phyloP scores from a whole-genome alignment of 2,113 vertebrate genomes.

The Erpornis zantholeuca region DNA sequence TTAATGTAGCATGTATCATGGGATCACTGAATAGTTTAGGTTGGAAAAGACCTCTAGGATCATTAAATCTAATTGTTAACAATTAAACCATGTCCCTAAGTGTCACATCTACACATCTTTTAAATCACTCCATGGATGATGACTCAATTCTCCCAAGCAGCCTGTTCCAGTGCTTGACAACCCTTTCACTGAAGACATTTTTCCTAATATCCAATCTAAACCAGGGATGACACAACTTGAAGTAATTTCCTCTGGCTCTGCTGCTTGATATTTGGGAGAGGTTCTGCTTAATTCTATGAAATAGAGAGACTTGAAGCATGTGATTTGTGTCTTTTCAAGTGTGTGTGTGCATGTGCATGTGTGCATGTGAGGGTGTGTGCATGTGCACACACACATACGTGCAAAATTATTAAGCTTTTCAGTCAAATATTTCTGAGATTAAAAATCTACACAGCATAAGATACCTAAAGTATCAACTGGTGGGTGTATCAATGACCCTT shows the following conservation, averaged over 20 bases:
- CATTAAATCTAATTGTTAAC: background rate
- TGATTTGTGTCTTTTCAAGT: background rate
- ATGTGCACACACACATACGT: rapidly evolving
- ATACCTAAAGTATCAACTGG: background rate
- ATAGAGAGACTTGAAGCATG: background rate
- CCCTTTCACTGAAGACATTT: background rate
- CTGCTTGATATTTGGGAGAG: background rate
- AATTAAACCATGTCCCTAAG: background rate
- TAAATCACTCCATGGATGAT: background rate
- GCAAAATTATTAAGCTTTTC: background rate
- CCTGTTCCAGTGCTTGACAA: background rate
- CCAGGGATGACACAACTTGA: background rate
- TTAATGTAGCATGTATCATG: background rate
- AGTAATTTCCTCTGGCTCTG: background rate
- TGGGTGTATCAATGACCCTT: background rate
- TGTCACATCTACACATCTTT: background rate
- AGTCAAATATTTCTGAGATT: background rate
- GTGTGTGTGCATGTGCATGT: background rate
- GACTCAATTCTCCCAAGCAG: background rate
- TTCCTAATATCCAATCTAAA: background rate
- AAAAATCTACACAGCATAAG: background rate
- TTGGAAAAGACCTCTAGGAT: background rate
- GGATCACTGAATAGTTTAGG: background rate
- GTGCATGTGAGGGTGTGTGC: no score
- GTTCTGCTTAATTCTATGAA: background rate